phyloP scores from a whole-genome alignment of 2,113 vertebrate genomes.

The Lipophrys pholis region DNA sequence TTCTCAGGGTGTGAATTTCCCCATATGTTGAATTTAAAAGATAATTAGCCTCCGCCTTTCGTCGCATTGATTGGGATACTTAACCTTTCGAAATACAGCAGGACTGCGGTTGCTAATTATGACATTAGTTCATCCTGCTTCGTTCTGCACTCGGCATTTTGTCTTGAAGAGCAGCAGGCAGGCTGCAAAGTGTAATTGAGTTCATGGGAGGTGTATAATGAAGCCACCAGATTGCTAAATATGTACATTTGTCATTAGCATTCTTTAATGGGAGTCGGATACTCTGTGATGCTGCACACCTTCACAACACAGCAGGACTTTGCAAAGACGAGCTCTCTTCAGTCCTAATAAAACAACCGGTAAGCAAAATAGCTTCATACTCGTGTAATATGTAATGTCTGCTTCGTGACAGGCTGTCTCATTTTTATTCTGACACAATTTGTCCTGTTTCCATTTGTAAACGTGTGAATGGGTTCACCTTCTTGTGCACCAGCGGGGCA shows the following conservation, averaged over 20 bases:
- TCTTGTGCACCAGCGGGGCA: too few relatives aligned
- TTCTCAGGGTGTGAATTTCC: background rate
- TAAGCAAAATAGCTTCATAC: background rate
- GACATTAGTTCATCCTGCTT: slow-evolving; percentile 41
- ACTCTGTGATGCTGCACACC: background rate
- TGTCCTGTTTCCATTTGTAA: too few relatives aligned
- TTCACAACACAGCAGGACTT: background rate
- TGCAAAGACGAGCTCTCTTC: background rate
- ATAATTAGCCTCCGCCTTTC: slow-evolving; percentile 51
- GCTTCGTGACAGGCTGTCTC: too few relatives aligned
- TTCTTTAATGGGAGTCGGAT: background rate
- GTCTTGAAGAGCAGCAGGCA: slow-evolving; percentile 44
- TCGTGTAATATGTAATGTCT: too few relatives aligned
- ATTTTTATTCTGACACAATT: too few relatives aligned
- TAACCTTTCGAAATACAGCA: slow-evolving; percentile 65
- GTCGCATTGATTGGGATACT: slow-evolving; percentile 60
- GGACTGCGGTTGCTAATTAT: slow-evolving; percentile 34
- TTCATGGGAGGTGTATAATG: slow-evolving; percentile 46
- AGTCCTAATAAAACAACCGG: background rate
- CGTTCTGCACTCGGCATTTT: slow-evolving; percentile 50
- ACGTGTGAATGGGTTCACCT: too few relatives aligned
- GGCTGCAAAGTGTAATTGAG: slow-evolving; percentile 46
- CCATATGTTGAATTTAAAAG: slow-evolving; percentile 24
- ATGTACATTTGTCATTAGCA: slow-evolving; percentile 9
- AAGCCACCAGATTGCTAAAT: slow-evolving; percentile 20